Evolutionary conservation across 53 echinoderm and acorn worm species (phyloP), one percentile per base, ranked within the genome.

Genomic region (Actinopyga echinites): DNA sequence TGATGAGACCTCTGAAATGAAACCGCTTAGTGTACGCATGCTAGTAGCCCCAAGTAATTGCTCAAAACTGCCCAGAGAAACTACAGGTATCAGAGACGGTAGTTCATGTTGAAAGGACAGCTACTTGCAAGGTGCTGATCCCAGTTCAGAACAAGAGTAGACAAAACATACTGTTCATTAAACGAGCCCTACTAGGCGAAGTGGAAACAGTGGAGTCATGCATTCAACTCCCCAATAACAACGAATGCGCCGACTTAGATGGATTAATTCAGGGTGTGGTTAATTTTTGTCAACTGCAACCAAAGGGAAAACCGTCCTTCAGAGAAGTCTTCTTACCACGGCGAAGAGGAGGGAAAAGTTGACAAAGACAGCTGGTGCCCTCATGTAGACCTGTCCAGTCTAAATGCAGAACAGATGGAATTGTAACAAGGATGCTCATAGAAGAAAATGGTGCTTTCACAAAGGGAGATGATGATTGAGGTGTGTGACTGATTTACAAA

Each of bases 361-460:
- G 66, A 24, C 15, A 26, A 21, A 65, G 65, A 21, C 8, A 5
- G 43, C 1, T 37, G 83, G 58, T 37, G 42, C 15, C 64, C 57
- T 34, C 56, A 64, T 64, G 42, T 82, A 26, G 38, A 82, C 22
- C 40, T 82, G 21, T 29, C 9, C 13, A 17, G 58, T 30, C 26
- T 44, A 40, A 25, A 17, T 24, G 26, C 58, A 22, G 30, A 38
- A 53, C 49, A 84, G 33, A 63, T 19, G 11, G 15, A 28, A 13
- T 40, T 8, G 85, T 54, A 13, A 32, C 28, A 5, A 30, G 79
- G 30, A 85, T 85, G 86, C 25, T 85, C 4, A 57, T 36, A 44
- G 86, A 85, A 4, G 86, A 85, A 42, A 37, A 35, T 54, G 78
- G 42, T 25, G 78, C 62, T 23, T 85, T 85, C 32, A 21, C 79